phyloP scores from a whole-genome alignment of 2,113 vertebrate genomes.

The Engystomops pustulosus region DNA sequence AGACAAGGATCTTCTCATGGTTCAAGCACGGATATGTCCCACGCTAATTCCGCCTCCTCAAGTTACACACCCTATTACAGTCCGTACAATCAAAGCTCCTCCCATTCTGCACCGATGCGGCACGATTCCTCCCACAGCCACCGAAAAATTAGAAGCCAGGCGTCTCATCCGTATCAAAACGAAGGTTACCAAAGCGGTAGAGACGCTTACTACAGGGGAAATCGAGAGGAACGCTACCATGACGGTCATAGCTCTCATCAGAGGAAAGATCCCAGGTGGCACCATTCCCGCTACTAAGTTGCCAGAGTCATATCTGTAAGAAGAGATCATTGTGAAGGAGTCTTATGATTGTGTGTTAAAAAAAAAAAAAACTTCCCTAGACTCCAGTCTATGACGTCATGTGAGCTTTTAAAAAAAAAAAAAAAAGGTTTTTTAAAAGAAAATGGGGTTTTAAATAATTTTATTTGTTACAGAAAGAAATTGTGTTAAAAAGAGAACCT shows the following conservation, averaged over 20 bases:
- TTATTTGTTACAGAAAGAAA: not conserved
- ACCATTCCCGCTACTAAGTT: conserved; percentile 64
- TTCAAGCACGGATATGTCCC: conserved; percentile 66
- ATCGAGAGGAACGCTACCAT: conserved; percentile 72
- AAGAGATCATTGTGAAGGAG: not conserved
- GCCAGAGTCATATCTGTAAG: not conserved
- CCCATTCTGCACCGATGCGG: conserved; percentile 62
- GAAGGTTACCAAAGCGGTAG: conserved; percentile 69
- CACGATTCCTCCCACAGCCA: conserved; percentile 60
- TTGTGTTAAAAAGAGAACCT: too few relatives aligned
- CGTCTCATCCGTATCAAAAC: conserved; percentile 68
- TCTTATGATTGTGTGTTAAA: not conserved
- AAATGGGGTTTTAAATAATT: not conserved
- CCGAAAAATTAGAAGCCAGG: conserved; percentile 69
- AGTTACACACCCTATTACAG: conserved; percentile 58
- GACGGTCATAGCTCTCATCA: not conserved
- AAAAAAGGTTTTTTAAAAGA: not conserved
- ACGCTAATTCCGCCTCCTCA: conserved; percentile 60
- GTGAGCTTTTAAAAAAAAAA: not conserved
- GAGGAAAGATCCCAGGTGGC: conserved; percentile 71
- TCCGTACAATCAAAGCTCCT: conserved; percentile 53
- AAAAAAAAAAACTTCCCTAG: not conserved
- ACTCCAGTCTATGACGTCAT: too few relatives aligned
- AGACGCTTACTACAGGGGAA: conserved; percentile 72
- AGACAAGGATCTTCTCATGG: conserved; percentile 73